Evolutionary conservation across 2,888 invertebrate genomes (phyloP), one percentile per base, ranked within the genome.

Genomic region (Linnaemya tessellans): DNA sequence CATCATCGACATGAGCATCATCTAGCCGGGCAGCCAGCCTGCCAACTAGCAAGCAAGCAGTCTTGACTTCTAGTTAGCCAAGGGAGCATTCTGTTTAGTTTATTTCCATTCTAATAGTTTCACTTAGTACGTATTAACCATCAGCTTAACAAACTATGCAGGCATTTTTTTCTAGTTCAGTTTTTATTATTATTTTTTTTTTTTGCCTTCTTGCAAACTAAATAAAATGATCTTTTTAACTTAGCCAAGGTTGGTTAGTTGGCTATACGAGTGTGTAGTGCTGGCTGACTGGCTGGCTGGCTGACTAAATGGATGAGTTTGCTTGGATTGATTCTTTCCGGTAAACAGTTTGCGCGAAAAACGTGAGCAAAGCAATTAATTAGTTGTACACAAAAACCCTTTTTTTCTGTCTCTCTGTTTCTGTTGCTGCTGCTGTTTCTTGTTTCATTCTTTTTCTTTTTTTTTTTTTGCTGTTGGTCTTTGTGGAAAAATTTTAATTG

Each of bases 331-430:
- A 88, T 88, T 88, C 88, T 88, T 88, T 88, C 88, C 87, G 87
- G 88, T 88, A 71, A 88, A 88, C 87, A 88, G 87, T 88, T 87
- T 88, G 88, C 84, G 87, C 88, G 88, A 88, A 89, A 88, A 89
- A 89, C 89, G 89, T 89, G 90, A 89, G 88, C 89, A 88, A 89
- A 89, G 89, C 90, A 90, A 90, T 90, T 90, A 90, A 90, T 90
- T 90, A 90, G 89, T 88, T 87, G 89, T 89, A 90, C 90, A 90
- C 90, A 89, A 86, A 88, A 89, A 88, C 88, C 88, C 88, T 89
- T 89, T 87, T 87, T 88, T 86, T 84, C 58, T 88, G 86, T 85
- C 87, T 68, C 54, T 73, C 54, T 56, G 22, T 56, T 73, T 64
- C 30, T 30, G 30, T 30, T 30, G 2, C 30, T 30, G 30, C 5